Evolutionary conservation across 1,140 invertebrate genomes (phyloP), one percentile per base, ranked within the genome.

Genomic region (Euura lappo): DNA sequence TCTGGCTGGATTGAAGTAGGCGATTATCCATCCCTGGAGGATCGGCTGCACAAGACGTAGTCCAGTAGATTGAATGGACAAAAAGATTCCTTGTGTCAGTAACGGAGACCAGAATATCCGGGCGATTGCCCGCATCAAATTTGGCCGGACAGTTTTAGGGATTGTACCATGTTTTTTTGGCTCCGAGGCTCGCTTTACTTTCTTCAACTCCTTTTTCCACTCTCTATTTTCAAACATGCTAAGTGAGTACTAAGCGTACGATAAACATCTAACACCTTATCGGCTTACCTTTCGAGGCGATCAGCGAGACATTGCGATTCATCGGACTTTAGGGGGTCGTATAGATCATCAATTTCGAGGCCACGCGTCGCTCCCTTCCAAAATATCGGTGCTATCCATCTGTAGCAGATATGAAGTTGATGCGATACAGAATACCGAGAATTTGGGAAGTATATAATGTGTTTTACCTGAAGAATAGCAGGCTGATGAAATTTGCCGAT

Each of bases 1-100:
- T 28, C 28, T 28, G 47, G 7, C 47, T 8, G 7, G 47, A 13
- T 83, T 84, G 77, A 92, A 92, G 74, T 89, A 91, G 2, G 77
- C 83, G 44, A 93, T 87, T 2, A 93, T 80, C 74, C 81, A 80
- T 0, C 89, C 88, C 46, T 91, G 88, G 6, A 90, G 81, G 0
- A 92, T 75, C 0, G 91, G 90, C 6, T 86, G 82, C 0, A 80
- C 65, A 3, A 89, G 86, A 64, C 87, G 87, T 69, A 80, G 70
- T 0, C 78, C 3, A 2, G 81, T 65, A 43, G 82, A 79, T 76
- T 83, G 81, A 0, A 86, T 4, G 3, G 88, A 80, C 66, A 85
- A 76, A 68, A 88, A 79, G 0, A 88, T 44, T 1, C 87, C 87
- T 13, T 86, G 82, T 4, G 81, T 76, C 2, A 89, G n/a, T 67